These are phyloP conservation scores for Unio delphinus DNA, from an alignment of 2,888 invertebrate genomes.

Conservation along the genomic window DNA sequence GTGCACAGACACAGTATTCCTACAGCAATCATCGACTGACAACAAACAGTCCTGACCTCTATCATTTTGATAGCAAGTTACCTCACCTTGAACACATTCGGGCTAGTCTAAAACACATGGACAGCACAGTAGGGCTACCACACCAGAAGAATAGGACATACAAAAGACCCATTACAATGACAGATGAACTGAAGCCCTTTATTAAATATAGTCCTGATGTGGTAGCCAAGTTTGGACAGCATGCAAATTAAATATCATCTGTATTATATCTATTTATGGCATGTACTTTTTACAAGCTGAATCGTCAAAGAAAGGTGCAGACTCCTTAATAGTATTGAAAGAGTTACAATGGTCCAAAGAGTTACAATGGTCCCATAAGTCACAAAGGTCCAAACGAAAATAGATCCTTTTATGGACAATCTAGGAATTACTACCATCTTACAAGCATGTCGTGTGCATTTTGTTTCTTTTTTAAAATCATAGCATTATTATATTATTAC, in stretches of 20 bases:
- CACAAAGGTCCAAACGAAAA: too few species aligned
- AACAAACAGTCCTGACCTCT: conserved; percentile 58
- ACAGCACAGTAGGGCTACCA: conserved; percentile 22
- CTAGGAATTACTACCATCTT: too few species aligned
- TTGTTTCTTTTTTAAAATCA: too few species aligned
- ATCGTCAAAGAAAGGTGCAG: too few species aligned
- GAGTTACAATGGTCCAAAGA: too few species aligned
- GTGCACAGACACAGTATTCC: conserved; percentile 61
- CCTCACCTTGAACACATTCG: conserved; percentile 62
- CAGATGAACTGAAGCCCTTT: conserved; percentile 57
- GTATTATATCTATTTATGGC: too few species aligned
- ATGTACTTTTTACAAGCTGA: too few species aligned
- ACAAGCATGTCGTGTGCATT: too few species aligned
- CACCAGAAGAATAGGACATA: conserved; percentile 16
- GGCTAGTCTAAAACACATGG: conserved; percentile 53
- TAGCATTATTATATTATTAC: too few species aligned
- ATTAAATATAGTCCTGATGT: conserved; percentile 61
- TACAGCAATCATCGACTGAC: conserved; percentile 53
- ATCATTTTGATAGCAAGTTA: conserved; percentile 34
- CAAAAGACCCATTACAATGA: conserved; percentile 34
- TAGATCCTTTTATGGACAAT: too few species aligned
- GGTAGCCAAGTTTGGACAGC: conserved; percentile 40
- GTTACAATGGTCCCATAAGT: too few species aligned
- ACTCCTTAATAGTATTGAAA: too few species aligned
- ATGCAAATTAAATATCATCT: conserved; percentile 8